These are phyloP conservation scores for Cyclargus thomasi DNA, from an alignment of 1,140 invertebrate species.

Conservation along the genomic window DNA sequence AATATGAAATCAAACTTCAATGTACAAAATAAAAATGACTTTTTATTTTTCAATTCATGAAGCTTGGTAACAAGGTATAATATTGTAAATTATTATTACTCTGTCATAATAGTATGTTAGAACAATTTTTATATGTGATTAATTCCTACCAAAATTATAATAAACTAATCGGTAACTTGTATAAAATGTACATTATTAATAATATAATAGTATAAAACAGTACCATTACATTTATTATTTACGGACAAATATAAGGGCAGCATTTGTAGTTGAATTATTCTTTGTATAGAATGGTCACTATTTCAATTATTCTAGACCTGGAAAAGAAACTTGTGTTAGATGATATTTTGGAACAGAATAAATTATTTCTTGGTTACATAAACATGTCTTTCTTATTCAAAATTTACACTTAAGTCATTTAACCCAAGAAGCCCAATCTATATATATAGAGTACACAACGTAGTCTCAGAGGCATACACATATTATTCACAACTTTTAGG, in stretches of 20 bases:
- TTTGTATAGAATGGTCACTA: conserved; percentile 64
- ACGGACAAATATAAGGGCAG: conserved; percentile 61
- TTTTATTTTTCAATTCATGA: conserved; percentile 70
- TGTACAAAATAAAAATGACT: conserved; percentile 73
- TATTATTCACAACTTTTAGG: no score
- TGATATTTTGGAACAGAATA: no score
- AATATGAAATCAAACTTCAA: conserved; percentile 46
- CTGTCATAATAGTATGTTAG: conserved; percentile 61
- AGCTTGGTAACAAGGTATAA: conserved; percentile 71
- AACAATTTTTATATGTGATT: conserved; percentile 64
- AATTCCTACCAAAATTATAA: conserved; percentile 65
- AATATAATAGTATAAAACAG: conserved; percentile 70
- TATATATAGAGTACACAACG: no score
- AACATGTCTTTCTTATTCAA: no score
- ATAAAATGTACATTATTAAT: conserved; percentile 70
- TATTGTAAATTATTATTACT: conserved; percentile 65
- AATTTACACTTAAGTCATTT: no score
- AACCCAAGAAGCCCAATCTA: no score
- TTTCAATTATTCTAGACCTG: conserved; percentile 61
- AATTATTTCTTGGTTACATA: no score
- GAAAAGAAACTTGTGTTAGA: conserved; percentile 35
- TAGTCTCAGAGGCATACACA: no score
- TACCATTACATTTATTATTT: conserved; percentile 51
- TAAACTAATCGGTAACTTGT: conserved; percentile 73
- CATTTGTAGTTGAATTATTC: conserved; percentile 57